Conservation (phyloP, 2,797 vertebrate species). For the Syngnathus acus region DNA sequence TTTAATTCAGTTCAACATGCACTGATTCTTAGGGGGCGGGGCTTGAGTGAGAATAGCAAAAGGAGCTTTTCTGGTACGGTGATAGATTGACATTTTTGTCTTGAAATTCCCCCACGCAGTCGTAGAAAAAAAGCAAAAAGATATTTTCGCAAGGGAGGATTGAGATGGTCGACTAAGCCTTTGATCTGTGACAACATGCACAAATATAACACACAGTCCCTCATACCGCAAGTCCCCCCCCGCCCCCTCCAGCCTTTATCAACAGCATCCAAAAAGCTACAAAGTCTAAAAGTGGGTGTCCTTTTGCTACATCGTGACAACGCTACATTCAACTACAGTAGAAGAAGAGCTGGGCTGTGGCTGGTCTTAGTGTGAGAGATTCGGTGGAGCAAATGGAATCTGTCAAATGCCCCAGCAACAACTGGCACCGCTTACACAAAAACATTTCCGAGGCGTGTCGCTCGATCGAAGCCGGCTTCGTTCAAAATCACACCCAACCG, state of each 20-base stretch:
- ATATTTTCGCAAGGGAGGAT: slow-evolving; percentile 26
- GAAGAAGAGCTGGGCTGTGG: slow-evolving; percentile 73
- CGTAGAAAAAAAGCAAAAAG: slow-evolving; percentile 42
- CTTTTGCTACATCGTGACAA: slow-evolving; percentile 77
- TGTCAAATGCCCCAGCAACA: slow-evolving; percentile 27
- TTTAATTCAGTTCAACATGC: slow-evolving; percentile 69
- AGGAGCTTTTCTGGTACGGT: slow-evolving; percentile 42
- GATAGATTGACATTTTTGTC: slow-evolving; percentile 28
- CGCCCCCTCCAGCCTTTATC: slow-evolving; percentile 43
- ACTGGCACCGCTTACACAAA: slow-evolving; percentile 19
- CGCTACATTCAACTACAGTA: slow-evolving; percentile 77
- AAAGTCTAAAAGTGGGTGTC: slow-evolving; percentile 70
- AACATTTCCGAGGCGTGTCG: too few relatives aligned
- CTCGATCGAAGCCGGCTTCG: too few relatives aligned
- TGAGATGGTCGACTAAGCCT: slow-evolving; percentile 64
- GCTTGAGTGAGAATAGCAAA: slow-evolving; percentile 44
- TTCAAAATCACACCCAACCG: not conserved
- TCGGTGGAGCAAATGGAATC: slow-evolving; percentile 37
- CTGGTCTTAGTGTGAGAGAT: slow-evolving; percentile 70
- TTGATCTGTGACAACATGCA: slow-evolving; percentile 74
- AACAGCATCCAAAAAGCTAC: slow-evolving; percentile 71
- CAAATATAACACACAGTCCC: slow-evolving; percentile 66
- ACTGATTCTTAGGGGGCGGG: slow-evolving; percentile 37
- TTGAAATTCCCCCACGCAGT: slow-evolving; percentile 44
- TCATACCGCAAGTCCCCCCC: slow-evolving; percentile 47